These are phyloP conservation scores for Copidosoma aretas DNA, from an alignment of 2,888 invertebrate genomes.

Conservation along the genomic window DNA sequence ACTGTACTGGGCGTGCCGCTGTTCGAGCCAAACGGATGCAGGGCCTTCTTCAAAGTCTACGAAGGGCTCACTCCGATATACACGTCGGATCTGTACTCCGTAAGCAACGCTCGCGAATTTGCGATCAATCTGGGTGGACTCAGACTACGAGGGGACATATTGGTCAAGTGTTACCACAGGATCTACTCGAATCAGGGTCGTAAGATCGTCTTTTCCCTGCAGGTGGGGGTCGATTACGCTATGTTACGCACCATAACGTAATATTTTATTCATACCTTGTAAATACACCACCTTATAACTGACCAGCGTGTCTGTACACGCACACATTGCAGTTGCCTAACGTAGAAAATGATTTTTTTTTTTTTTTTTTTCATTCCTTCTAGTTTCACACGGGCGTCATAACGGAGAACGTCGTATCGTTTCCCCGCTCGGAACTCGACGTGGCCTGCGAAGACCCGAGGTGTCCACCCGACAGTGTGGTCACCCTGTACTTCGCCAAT, in stretches of 20 bases:
- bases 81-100: constrained; percentile 71
- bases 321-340: neutral
- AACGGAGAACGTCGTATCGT: constrained; percentile 81
- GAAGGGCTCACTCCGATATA: constrained; percentile 90
- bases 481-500: constrained; percentile 82
- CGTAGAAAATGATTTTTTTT: neutral
- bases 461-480: constrained; percentile 84
- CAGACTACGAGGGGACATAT: constrained; percentile 83
- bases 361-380: constrained; percentile 1
- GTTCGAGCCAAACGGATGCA: constrained; percentile 71
- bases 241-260: too few species aligned
- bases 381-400: constrained; percentile 96
- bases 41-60: constrained; percentile 85
- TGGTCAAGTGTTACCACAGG: constrained; percentile 89
- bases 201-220: constrained; percentile 60
- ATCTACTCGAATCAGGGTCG: constrained; percentile 60
- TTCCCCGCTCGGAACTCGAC: constrained; percentile 87
- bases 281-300: too few species aligned
- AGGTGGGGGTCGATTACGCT: constrained; percentile 49
- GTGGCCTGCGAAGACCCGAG: constrained; percentile 81
- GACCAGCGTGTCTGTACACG: too few species aligned
- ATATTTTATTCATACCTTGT: too few species aligned
- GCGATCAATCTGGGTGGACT: constrained; percentile 75
- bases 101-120: constrained; percentile 70
- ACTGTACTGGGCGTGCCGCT: constrained; percentile 85